A percentile compares a stretch with the other conserved stretches of the same genome.
Evolutionary conservation across 92 coral and sea anemone species (phyloP).

Genomic region (Galaxea fascicularis): DNA sequence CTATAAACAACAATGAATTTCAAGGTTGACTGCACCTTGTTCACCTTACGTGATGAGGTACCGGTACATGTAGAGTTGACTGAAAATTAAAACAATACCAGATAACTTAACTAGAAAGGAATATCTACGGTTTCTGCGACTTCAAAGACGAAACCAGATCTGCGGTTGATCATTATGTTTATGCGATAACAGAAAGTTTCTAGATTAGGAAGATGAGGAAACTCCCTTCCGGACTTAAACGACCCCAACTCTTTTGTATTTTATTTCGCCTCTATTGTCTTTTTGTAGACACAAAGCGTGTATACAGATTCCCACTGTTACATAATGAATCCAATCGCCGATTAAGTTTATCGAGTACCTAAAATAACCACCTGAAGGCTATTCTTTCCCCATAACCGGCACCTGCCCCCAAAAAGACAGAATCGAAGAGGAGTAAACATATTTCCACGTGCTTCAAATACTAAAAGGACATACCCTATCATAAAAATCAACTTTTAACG

Average conservation of each 20-base stretch:
- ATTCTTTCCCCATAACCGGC: background rate
- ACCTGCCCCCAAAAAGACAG: background rate
- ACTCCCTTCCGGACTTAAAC: conserved; percentile 51
- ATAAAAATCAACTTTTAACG: background rate
- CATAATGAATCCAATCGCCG: background rate
- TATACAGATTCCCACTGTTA: conserved; percentile 13
- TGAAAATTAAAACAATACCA: background rate
- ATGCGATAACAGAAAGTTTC: conserved; percentile 11
- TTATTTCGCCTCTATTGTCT: conserved; percentile 22
- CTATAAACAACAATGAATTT: conserved; percentile 10
- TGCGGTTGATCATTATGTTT: conserved; percentile 21
- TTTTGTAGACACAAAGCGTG: conserved; percentile 9
- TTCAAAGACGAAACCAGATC: background rate
- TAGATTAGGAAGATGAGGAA: conserved; percentile 8
- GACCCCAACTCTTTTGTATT: conserved; percentile 17
- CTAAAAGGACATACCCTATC: conserved; percentile 2
- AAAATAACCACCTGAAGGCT: background rate
- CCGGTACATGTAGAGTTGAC: too few relatives aligned
- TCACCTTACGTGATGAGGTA: too few relatives aligned
- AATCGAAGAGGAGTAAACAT: conserved; percentile 3
- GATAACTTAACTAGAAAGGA: background rate
- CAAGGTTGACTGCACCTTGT: background rate
- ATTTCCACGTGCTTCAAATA: background rate
- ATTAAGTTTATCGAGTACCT: background rate
- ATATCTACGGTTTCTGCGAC: background rate